phyloP scores from a whole-genome alignment of 2,113 vertebrate species.

The Carlito syrichta region DNA sequence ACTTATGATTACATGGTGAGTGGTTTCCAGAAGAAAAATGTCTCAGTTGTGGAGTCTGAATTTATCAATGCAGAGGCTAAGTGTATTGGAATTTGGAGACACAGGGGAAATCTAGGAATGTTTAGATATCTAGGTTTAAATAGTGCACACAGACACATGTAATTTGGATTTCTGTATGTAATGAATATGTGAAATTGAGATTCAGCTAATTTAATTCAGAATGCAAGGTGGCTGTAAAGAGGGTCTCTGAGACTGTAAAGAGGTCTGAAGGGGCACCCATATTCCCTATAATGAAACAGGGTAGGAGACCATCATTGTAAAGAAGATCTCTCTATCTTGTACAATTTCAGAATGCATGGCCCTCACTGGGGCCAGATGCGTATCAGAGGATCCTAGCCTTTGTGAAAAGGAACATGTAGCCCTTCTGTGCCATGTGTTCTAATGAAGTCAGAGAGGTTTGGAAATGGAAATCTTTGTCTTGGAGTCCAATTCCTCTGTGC shows the following conservation, averaged over 20 bases:
- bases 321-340: constrained; percentile 22
- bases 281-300: constrained; percentile 31
- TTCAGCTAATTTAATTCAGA: constrained; percentile 36
- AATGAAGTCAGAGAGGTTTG: constrained; percentile 44
- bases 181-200: background rate
- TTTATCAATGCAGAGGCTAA: constrained; percentile 16
- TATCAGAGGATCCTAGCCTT: constrained; percentile 6
- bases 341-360: background rate
- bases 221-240: background rate
- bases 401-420: background rate
- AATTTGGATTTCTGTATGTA: background rate
- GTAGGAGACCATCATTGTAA: background rate
- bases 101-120: background rate
- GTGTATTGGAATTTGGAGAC: constrained; percentile 55
- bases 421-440: background rate
- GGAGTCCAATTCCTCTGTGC: background rate
- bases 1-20: background rate
- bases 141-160: background rate
- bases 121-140: background rate
- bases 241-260: background rate
- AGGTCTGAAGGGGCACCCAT: constrained; percentile 29
- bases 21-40: constrained; percentile 15
- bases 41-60: background rate
- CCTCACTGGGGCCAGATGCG: background rate
- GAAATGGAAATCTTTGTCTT: background rate